A percentile compares a stretch with the other conserved stretches of the same genome.
Evolutionary conservation across 1,140 invertebrate genomes (phyloP).

Genomic region (Melipona quadrifasciata): DNA sequence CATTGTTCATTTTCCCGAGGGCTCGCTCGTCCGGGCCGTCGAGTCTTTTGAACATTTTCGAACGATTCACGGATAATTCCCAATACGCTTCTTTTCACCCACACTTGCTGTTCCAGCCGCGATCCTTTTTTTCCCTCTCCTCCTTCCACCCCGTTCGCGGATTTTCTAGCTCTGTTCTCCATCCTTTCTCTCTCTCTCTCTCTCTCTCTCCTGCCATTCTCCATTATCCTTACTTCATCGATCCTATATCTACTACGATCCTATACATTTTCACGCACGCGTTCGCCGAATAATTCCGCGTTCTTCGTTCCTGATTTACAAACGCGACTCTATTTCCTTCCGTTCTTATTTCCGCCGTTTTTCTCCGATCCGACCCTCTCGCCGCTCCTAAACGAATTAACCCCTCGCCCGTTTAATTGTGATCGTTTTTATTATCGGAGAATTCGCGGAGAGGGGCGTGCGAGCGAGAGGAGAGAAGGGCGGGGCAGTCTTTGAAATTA

Average conservation of each 20-base stretch:
- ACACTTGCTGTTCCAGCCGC: slow-evolving; percentile 40
- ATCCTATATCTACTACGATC: background rate
- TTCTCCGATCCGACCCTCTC: background rate
- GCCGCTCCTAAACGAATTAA: background rate
- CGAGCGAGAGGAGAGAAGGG: too few relatives aligned
- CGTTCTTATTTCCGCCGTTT: background rate
- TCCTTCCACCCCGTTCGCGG: background rate
- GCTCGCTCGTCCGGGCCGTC: slow-evolving; percentile 71
- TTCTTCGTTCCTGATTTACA: background rate
- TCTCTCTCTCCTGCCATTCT: background rate
- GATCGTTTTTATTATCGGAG: slow-evolving; percentile 38
- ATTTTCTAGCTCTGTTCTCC: background rate
- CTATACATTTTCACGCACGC: background rate
- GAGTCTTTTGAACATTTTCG: slow-evolving; percentile 75
- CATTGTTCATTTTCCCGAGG: slow-evolving; percentile 77
- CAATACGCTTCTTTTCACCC: slow-evolving; percentile 69
- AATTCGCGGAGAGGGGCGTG: background rate
- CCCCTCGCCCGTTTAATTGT: slow-evolving; percentile 22
- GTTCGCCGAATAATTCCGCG: background rate
- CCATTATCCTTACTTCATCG: slow-evolving; percentile 35
- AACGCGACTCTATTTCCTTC: background rate
- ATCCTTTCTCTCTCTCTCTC: background rate
- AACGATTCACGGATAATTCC: slow-evolving; percentile 78
- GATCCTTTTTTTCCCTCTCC: background rate
- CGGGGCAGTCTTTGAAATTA: slow-evolving; percentile 27